Conservation (phyloP, 2,797 vertebrate species). For the Percopsis omiscomaycus region DNA sequence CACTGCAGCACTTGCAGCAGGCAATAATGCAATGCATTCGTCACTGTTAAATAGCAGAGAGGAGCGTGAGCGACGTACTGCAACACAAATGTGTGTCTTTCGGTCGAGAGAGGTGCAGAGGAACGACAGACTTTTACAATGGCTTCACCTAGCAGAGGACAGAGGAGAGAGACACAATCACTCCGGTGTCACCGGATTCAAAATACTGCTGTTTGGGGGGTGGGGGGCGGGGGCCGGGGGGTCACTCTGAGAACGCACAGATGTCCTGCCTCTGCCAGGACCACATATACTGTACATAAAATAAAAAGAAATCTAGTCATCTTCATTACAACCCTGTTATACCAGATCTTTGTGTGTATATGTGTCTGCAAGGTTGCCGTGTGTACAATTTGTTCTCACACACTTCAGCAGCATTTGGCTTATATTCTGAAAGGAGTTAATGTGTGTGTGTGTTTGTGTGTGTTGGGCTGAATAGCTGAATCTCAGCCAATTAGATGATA, state of each 20-base stretch:
- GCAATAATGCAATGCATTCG: not conserved
- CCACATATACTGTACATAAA: constrained; percentile 43
- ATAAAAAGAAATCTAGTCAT: constrained; percentile 54
- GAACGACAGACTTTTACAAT: constrained; percentile 33
- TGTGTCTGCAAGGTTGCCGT: constrained; percentile 32
- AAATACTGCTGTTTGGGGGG: constrained; percentile 47
- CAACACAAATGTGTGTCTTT: constrained; percentile 6
- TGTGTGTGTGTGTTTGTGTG: constrained; percentile 11
- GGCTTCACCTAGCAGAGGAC: constrained; percentile 50
- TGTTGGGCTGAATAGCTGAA: constrained; percentile 19
- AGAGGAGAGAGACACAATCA: constrained; percentile 34
- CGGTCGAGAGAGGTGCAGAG: not conserved
- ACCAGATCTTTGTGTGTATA: constrained; percentile 61
- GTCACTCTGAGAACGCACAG: constrained; percentile 54
- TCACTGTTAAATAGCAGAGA: not conserved
- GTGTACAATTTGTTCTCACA: constrained; percentile 19
- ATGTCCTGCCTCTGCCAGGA: constrained; percentile 58
- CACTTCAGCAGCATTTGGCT: constrained; percentile 67
- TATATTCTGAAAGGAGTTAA: constrained; percentile 41
- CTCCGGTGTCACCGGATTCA: constrained; percentile 41
- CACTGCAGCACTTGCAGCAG: not conserved
- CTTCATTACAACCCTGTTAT: constrained; percentile 71
- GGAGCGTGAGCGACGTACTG: not conserved
- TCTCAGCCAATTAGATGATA: constrained; percentile 9
- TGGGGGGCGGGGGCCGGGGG: not conserved